Evolutionary conservation across 2,797 vertebrate species (phyloP).

Genomic region (Gallinago stenura): DNA sequence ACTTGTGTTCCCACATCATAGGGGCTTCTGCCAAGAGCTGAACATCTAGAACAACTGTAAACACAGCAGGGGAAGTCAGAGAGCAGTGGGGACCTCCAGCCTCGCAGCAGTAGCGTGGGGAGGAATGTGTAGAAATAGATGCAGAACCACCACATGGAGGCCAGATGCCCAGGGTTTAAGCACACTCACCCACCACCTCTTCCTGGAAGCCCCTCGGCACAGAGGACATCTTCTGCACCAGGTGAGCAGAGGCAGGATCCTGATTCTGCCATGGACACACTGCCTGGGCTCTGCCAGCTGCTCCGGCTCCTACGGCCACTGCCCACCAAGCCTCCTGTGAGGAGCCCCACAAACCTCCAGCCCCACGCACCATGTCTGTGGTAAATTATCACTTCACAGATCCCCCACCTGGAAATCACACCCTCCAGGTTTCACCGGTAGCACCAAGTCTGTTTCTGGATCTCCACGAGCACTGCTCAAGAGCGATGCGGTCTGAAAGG

Average conservation of each 20-base stretch:
- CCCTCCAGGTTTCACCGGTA: neutral
- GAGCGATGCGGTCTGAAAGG: fast-evolving
- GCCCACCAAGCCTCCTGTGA: neutral
- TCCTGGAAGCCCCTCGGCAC: neutral
- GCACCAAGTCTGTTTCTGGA: fast-evolving
- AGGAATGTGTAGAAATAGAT: neutral
- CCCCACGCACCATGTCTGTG: fast-evolving
- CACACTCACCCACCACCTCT: fast-evolving
- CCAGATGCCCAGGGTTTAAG: neutral
- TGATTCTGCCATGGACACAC: fast-evolving
- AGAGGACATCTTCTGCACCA: fast-evolving
- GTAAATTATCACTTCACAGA: neutral
- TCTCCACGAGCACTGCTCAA: fast-evolving
- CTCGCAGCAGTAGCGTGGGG: fast-evolving
- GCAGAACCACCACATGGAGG: neutral
- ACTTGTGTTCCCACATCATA: neutral
- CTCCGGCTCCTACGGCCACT: neutral
- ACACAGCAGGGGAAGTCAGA: neutral
- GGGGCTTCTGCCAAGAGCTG: constrained; percentile 20
- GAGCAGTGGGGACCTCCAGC: neutral
- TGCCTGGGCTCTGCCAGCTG: neutral
- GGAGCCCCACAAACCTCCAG: neutral
- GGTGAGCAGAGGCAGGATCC: neutral
- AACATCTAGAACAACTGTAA: constrained; percentile 59
- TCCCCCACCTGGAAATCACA: neutral